Base-by-base conservation (phyloP, 2,797 vertebrate genomes). In the Perodicticus potto region DNA sequence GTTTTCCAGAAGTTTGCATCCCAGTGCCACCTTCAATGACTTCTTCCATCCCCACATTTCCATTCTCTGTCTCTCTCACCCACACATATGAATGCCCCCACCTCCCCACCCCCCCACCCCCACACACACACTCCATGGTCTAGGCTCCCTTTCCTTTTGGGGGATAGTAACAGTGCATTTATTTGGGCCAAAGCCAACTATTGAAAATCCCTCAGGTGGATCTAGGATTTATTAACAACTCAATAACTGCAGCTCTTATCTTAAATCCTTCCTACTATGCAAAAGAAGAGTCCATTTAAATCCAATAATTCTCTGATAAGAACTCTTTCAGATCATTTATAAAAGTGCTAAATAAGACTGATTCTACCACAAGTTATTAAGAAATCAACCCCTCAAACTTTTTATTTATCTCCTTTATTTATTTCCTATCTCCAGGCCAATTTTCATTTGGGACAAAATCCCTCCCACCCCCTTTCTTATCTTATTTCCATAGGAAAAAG, bases 251-350 rank as follows among this genome's bases (percentile, higher is more conserved):
- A 85, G 49, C 49, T 93, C 74, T 88, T 89, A 32, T 78, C 70
- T 74, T 86, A 94, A 95, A 83, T 74, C 34, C 73, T 91, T 93
- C 69, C 82, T 82, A n/a, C 49, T 82, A 61, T 70, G 53, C 86
- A 82, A 95, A 49, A 8, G 67, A 67, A 86, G 94, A 77, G 2
- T 77, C 43, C 0, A 78, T 69, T 96, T 94, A 94, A 69, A 88
- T 72, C 43, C 16, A 14, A 12, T 53, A 88, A 82, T 77, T 86
- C 73, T 92, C 53, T 84, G 22, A n/a, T 69, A 74, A 57, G 43
- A 6, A 29, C 20, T 74, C 12, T 34, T 69, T 12, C 29, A 11
- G 11, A 89, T 53, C 59, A 80, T 81, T 90, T 84, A 67, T 53
- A 86, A 91, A 88, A 61, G 45, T 72, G 72, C 53, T 91, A 95